A percentile compares a stretch with the other conserved stretches of the same genome.
phyloP scores from a whole-genome alignment of 2,888 invertebrate species.

The Apamea epomidion region DNA sequence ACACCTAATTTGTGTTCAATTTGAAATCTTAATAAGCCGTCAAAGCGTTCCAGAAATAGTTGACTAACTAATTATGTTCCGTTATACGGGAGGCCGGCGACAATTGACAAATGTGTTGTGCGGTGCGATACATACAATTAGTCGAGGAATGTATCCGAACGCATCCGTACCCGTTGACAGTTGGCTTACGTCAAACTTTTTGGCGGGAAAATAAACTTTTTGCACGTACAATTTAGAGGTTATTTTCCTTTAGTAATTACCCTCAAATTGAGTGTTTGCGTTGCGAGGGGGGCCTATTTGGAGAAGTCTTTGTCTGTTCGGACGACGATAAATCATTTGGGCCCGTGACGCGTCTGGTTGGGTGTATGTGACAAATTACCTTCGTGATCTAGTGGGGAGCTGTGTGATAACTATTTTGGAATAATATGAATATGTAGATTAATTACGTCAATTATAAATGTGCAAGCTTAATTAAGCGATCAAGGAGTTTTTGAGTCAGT shows the following conservation, averaged over 20 bases:
- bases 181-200: slow-evolving; percentile 77
- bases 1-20: slow-evolving; percentile 90
- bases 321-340: slow-evolving; percentile 86
- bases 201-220: slow-evolving; percentile 83
- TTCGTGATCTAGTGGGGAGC: slow-evolving; percentile 77
- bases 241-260: slow-evolving; percentile 81
- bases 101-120: slow-evolving; percentile 89
- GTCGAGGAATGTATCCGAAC: slow-evolving; percentile 85
- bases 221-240: slow-evolving; percentile 77
- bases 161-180: slow-evolving; percentile 78
- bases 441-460: slow-evolving; percentile 32
- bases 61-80: slow-evolving; percentile 86
- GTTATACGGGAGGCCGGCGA: slow-evolving; percentile 82
- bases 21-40: slow-evolving; percentile 90
- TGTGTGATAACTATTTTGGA: slow-evolving; percentile 74
- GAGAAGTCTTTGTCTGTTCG: slow-evolving; percentile 84
- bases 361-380: slow-evolving; percentile 88
- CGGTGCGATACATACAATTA: slow-evolving; percentile 88
- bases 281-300: slow-evolving; percentile 85
- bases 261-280: slow-evolving; percentile 86
- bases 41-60: slow-evolving; percentile 88
- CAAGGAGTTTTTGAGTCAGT: neutral
- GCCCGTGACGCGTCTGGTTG: slow-evolving; percentile 82
- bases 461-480: neutral
- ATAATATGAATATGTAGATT: slow-evolving; percentile 62